phyloP scores from a whole-genome alignment of 2,888 invertebrate species.

The Drosophila testacea region DNA sequence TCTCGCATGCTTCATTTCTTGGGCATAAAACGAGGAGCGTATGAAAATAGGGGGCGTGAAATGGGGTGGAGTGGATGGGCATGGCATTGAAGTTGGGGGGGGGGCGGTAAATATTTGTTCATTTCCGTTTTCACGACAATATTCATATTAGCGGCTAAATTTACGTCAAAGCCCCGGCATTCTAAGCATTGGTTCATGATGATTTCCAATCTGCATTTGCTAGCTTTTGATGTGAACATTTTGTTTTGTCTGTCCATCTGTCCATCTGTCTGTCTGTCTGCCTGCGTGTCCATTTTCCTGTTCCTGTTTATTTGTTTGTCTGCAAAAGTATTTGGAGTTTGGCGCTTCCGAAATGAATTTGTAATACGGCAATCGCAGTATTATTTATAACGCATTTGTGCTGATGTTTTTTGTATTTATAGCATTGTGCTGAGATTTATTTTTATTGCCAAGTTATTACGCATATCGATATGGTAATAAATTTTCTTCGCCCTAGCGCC shows the following conservation, averaged over 20 bases:
- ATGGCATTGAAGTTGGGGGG: not conserved
- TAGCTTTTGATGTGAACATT: constrained; percentile 48
- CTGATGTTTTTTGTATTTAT: constrained; percentile 78
- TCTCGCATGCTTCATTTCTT: constrained; percentile 72
- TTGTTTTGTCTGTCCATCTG: constrained; percentile 14
- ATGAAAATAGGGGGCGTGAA: constrained; percentile 21
- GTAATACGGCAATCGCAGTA: constrained; percentile 70
- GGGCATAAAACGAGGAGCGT: constrained; percentile 41
- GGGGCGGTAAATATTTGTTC: constrained; percentile 65
- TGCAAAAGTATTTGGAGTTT: constrained; percentile 27
- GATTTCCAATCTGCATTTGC: constrained; percentile 63
- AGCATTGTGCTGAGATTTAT: constrained; percentile 77
- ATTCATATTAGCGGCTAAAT: constrained; percentile 80
- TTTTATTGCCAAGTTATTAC: constrained; percentile 81
- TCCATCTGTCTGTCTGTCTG: not conserved
- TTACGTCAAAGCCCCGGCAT: constrained; percentile 38
- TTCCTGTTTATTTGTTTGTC: constrained; percentile 41
- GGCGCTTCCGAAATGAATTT: constrained; percentile 70
- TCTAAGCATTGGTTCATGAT: constrained; percentile 62
- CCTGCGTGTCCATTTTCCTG: not conserved
- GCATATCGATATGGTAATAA: constrained; percentile 81
- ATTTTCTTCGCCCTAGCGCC: constrained; percentile 58
- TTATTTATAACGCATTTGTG: constrained; percentile 78
- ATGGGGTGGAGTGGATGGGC: not conserved
- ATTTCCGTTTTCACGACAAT: constrained; percentile 75